phyloP scores from a whole-genome alignment of 2,888 invertebrate species.

The Bursaphelenchus okinawaensis region DNA sequence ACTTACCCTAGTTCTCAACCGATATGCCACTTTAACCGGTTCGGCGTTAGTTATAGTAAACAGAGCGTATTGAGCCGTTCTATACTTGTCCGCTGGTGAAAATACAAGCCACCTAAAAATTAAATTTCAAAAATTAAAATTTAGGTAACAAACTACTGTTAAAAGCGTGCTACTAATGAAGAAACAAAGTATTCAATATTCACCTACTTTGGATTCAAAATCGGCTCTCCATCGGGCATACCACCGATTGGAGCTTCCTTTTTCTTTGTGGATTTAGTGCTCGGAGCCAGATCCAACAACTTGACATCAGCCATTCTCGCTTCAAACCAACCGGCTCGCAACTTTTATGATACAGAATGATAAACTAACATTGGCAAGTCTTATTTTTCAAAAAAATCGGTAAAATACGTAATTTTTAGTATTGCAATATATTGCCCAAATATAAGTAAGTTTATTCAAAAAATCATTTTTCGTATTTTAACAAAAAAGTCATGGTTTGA shows the following conservation, averaged over 20 bases:
- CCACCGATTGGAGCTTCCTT: neutral
- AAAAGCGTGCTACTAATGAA: neutral
- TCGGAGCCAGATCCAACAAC: too few species aligned
- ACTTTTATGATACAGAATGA: too few species aligned
- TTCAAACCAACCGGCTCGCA: too few species aligned
- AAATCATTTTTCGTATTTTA: neutral
- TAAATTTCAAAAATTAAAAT: neutral
- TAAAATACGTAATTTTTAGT: too few species aligned
- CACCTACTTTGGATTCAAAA: conserved; percentile 7
- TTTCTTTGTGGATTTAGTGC: too few species aligned
- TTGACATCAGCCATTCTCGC: too few species aligned
- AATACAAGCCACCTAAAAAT: conserved; percentile 13
- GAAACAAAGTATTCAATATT: neutral
- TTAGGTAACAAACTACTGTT: too few species aligned
- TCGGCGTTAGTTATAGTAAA: conserved; percentile 14
- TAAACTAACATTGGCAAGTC: too few species aligned
- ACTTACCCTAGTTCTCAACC: conserved; percentile 8
- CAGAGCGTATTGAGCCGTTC: conserved; percentile 4
- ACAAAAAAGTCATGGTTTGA: neutral
- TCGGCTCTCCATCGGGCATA: conserved; percentile 3
- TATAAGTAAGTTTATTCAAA: too few species aligned
- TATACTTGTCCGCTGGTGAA: conserved; percentile 1
- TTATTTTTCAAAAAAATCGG: too few species aligned
- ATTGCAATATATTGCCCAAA: too few species aligned
- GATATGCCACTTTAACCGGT: conserved; percentile 2